Base-by-base conservation (phyloP, 2,797 vertebrate genomes). In the Apogon talboti region DNA sequence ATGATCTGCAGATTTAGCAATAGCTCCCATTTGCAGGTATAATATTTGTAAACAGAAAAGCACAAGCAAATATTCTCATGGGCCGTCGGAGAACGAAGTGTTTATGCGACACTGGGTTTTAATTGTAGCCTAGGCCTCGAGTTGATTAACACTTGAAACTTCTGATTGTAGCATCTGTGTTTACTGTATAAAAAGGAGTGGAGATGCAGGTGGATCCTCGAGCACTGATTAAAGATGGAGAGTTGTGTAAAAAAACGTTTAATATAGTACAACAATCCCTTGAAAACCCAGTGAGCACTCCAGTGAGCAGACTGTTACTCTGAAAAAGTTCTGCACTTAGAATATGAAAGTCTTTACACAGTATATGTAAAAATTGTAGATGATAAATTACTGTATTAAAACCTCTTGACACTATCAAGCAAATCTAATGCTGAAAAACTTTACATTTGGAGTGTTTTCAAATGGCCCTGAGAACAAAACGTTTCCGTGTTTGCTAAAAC, bases 141-240 rank as follows among this genome's bases (percentile, higher is more conserved):
- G 71, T 61, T 78, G 70, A 82, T 84, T 79, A 81, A 66, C 73
- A 79, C 62, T 73, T 79, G 44, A 80, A 18, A 60, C 72, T 19
- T 51, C 49, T 28, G 54, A 74, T 66, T 74, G 41, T 14, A 64
- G 62, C 63, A 64, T 81, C 76, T 77, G 64, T 81, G 72, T 84
- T 80, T 76, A 82, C 52, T 57, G 52, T n/a, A 35, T 40, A 43
- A 65, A 19, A 16, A 60, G 55, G 12, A 21, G 15, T 53, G n/a
- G 44, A 16, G 54, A 40, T 35, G 74, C 64, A 81, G 65, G 60
- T 81, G 78, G 59, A 46, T 68, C 52, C 45, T 76, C 59, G 61
- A 14, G 37, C 61, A 8, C 43, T 71, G 61, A 74, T 45, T 73
- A 63, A 75, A 69, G 13, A 19, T 28, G 35, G 49, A 35, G 59